Evolutionary conservation across 1,140 invertebrate species (phyloP).

Genomic region (Nilaparvata lugens): DNA sequence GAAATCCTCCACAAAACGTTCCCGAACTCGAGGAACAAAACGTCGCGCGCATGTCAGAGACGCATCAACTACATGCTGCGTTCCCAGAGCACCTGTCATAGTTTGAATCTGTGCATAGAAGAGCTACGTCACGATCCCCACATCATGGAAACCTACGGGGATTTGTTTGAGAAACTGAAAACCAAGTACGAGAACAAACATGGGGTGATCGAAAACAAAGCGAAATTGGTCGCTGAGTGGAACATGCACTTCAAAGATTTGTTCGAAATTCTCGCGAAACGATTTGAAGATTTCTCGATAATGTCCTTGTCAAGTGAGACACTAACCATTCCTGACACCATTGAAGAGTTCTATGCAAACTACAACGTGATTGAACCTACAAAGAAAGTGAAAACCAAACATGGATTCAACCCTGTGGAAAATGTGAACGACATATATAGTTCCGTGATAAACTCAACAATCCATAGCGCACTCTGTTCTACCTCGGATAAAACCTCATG

Average conservation of each 20-base stretch:
- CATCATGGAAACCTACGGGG: slow-evolving; percentile 35
- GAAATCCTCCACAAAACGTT: slow-evolving; percentile 50
- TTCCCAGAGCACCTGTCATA: slow-evolving; percentile 44
- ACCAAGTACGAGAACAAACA: neutral
- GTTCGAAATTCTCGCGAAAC: too few species aligned
- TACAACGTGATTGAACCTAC: slow-evolving; percentile 3
- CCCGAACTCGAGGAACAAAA: slow-evolving; percentile 50
- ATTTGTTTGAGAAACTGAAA: slow-evolving; percentile 28
- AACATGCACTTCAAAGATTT: slow-evolving; percentile 1
- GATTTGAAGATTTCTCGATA: too few species aligned
- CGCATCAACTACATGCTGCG: slow-evolving; percentile 53
- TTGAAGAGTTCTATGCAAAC: slow-evolving; percentile 19
- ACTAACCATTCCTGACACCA: slow-evolving; percentile 15
- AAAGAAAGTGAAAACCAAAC: slow-evolving; percentile 1
- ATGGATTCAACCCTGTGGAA: slow-evolving; percentile 26
- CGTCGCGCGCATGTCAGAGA: slow-evolving; percentile 55
- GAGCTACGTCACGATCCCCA: slow-evolving; percentile 49
- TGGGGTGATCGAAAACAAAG: too few species aligned
- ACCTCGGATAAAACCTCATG: slow-evolving; percentile 48
- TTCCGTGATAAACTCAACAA: slow-evolving; percentile 30
- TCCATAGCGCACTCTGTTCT: slow-evolving; percentile 48
- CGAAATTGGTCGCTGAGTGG: slow-evolving; percentile 20
- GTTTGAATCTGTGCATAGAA: slow-evolving; percentile 47
- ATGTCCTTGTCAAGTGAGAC: neutral
- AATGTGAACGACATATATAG: slow-evolving; percentile 33